Evolutionary conservation across 2,797 vertebrate genomes (phyloP), one percentile per base, ranked within the genome.

Genomic region (Danio albolineatus): DNA sequence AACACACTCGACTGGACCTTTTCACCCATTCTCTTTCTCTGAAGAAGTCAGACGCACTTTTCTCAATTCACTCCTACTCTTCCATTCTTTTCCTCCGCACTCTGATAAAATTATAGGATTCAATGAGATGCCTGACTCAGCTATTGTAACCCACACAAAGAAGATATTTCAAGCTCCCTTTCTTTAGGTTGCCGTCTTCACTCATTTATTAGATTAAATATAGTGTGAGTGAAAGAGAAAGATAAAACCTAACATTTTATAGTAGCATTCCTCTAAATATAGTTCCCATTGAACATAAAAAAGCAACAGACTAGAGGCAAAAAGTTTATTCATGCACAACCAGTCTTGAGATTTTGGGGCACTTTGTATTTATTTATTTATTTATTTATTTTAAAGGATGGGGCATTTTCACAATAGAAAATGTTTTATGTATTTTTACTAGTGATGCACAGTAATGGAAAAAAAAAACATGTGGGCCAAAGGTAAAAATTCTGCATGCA

Each of bases 121-220:
- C 67, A 76, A 49, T 76, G 75, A 80, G 60, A 71, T 76, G 60
- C 62, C 72, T 76, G 73, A 76, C 59, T 76, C 38, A 72, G 66
- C 82, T 54, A 76, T 83, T 83, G 82, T 83, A 72, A 72, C 73
- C 73, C 82, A 80, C 78, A 80, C 73, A 80, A 48, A 74, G 51
- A 65, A 41, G 53, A 65, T 80, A 80, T 77, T 83, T 83, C 62
- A 66, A 71, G 74, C 65, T 57, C 43, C 9, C 41, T 65, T 48
- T 71, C 28, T 79, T 79, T 62, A 76, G 43, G 39, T 44, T 53
- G 44, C 53, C n/a, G 19, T 54, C 28, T 12, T 54, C 4, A 7
- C 53, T 64, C 56, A 70, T 64, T 59, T 72, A 53, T 77, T 72
- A 49, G 38, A 49, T 56, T 43, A 61, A 70, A 70, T 43, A 51